Evolutionary conservation across 2,113 vertebrate species (phyloP), one percentile per base, ranked within the genome.

Genomic region (Zosterops pallidus): DNA sequence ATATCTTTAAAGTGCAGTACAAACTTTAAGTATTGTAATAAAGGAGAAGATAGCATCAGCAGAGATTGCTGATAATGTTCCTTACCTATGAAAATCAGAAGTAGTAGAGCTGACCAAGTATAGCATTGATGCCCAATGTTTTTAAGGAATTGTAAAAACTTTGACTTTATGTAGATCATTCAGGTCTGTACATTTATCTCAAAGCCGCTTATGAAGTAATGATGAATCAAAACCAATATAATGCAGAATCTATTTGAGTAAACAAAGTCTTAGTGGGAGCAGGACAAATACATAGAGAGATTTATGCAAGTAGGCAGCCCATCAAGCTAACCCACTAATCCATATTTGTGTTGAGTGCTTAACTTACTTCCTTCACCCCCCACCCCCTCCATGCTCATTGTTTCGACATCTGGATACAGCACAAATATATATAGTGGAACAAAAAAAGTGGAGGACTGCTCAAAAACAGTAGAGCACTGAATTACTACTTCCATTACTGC

Each of bases 381-480:
- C 1, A 0, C 11, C 10, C 3, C 1, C 4, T 25, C 11, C 62
- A 14, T 15, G 12, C 5, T 83, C 26, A 46, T 47, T 76, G 18
- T 49, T 86, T 72, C 62, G 33, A 78, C 33, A 68, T 57, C 52
- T 64, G 49, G 31, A 68, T 76, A 35, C 11, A 87, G 24, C 26
- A 86, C 14, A 81, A 64, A 78, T 53, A 85, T 46, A 37, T 28
- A 9, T 33, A 76, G 15, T 12, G 17, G 19, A 53, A 55, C 8
- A 65, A 83, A 50, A 56, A 56, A 55, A 87, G 42, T 5, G 28
- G 8, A 75, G 1, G 22, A 44, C 12, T 26, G 4, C 6, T 90
- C 22, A 70, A 52, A 86, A 78, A 81, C 1, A 7, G 8, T 33
- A 67, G 25, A 78, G 22, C 7, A 42, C 9, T 44, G 21, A 69